Percentiles rank a stretch among this genome's conserved stretches.
phyloP scores from a whole-genome alignment of 2,113 vertebrate species.

The Aspidoscelis tigris region DNA sequence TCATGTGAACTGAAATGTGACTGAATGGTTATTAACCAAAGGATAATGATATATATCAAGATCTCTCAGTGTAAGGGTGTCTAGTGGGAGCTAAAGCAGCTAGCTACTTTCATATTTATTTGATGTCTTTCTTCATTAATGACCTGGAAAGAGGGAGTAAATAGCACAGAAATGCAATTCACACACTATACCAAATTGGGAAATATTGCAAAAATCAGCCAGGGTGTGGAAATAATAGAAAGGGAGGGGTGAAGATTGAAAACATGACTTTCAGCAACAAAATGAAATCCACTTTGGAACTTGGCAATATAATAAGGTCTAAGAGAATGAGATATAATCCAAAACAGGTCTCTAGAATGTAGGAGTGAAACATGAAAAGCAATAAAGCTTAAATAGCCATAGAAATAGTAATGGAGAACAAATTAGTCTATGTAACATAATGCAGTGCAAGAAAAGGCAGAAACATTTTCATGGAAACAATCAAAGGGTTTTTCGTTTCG shows the following conservation, averaged over 20 bases:
- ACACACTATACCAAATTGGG: slow-evolving; percentile 32
- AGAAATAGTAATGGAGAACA: slow-evolving; percentile 56
- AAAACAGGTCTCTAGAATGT: slow-evolving; percentile 9
- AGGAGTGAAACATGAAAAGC: slow-evolving; percentile 52
- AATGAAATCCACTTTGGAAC: slow-evolving; percentile 47
- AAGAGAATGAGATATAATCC: slow-evolving; percentile 41
- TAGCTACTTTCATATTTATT: slow-evolving; percentile 16
- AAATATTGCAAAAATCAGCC: slow-evolving; percentile 35
- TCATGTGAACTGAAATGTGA: slow-evolving; percentile 39
- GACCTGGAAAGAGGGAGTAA: slow-evolving; percentile 50
- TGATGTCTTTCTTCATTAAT: slow-evolving; percentile 45
- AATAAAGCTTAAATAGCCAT: slow-evolving; percentile 54
- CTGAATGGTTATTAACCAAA: slow-evolving; percentile 43
- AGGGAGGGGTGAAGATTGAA: slow-evolving; percentile 18
- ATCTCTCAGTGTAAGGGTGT: slow-evolving; percentile 2
- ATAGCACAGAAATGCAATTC: slow-evolving; percentile 50
- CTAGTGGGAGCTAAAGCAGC: slow-evolving; percentile 22
- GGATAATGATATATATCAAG: slow-evolving; percentile 36
- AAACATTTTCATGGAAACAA: slow-evolving; percentile 44
- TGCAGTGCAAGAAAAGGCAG: slow-evolving; percentile 38
- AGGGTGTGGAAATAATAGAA: slow-evolving; percentile 35
- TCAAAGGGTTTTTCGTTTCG: slow-evolving; percentile 30
- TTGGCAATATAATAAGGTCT: slow-evolving; percentile 27
- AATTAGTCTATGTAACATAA: slow-evolving; percentile 54
- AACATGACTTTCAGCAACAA: slow-evolving; percentile 28